phyloP scores from a whole-genome alignment of 2,113 vertebrate species.

The Hydrolagus affinis region DNA sequence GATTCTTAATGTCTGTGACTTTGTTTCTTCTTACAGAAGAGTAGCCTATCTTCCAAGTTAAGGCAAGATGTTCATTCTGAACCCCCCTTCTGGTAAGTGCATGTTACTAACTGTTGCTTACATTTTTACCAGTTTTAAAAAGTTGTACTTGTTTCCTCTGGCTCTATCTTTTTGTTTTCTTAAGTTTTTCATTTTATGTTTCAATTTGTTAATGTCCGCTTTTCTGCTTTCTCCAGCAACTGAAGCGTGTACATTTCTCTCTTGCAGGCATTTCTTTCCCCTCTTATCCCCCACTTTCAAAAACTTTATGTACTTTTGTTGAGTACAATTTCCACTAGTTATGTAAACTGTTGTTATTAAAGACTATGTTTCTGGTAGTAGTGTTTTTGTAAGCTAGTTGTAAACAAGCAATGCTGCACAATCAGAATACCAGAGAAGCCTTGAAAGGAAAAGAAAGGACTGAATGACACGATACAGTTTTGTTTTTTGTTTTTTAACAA shows the following conservation, averaged over 20 bases:
- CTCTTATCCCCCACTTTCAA: too few species aligned
- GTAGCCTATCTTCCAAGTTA: constrained; percentile 19
- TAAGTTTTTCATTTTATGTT: background rate
- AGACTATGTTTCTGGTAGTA: background rate
- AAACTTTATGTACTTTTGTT: background rate
- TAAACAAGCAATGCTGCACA: background rate
- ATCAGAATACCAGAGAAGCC: background rate
- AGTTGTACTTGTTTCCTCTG: background rate
- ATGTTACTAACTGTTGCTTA: constrained; percentile 1
- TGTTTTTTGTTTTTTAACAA: too few species aligned
- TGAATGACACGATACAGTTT: background rate
- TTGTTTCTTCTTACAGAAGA: constrained; percentile 6
- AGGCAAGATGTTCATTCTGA: constrained; percentile 27
- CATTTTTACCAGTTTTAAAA: background rate
- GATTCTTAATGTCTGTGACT: background rate
- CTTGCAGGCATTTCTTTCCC: too few species aligned
- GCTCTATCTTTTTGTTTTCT: background rate
- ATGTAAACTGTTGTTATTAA: background rate
- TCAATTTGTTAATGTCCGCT: background rate
- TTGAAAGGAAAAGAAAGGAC: background rate
- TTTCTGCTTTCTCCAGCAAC: background rate
- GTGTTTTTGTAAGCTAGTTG: background rate
- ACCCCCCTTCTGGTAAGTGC: constrained; percentile 27
- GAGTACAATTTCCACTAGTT: background rate
- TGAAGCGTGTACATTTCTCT: background rate